A percentile compares a stretch with the other conserved stretches of the same genome.
Conservation (phyloP, 2,888 invertebrate genomes). For the Caenorhabditis sinica region DNA sequence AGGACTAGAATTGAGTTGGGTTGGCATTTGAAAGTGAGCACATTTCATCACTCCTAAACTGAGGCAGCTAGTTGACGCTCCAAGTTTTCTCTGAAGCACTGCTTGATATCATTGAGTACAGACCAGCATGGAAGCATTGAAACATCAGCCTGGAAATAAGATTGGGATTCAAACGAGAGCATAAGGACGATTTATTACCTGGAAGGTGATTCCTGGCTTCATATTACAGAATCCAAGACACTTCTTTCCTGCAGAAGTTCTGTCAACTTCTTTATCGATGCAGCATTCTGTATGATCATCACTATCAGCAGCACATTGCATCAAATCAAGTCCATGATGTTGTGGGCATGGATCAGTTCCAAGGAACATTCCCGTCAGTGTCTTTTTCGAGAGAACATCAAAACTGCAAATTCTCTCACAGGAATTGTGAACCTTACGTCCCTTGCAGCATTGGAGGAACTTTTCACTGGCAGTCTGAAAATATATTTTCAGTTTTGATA, state of each 20-base stretch:
- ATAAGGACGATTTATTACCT: constrained; percentile 71
- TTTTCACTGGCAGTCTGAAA: constrained; percentile 74
- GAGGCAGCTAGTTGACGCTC: constrained; percentile 62
- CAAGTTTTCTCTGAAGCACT: constrained; percentile 79
- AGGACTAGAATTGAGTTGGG: constrained; percentile 54
- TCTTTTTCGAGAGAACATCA: constrained; percentile 80
- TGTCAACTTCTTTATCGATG: constrained; percentile 70
- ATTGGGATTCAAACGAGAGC: too few relatives aligned
- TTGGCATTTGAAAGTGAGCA: constrained; percentile 36
- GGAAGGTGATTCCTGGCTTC: constrained; percentile 81
- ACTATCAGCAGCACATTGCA: constrained; percentile 81
- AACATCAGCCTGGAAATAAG: constrained; percentile 76
- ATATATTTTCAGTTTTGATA: too few relatives aligned
- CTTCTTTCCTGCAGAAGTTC: constrained; percentile 80
- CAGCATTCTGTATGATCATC: constrained; percentile 80
- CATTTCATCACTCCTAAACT: constrained; percentile 12
- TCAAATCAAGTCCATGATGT: constrained; percentile 76
- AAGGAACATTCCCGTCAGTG: constrained; percentile 82
- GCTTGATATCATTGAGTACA: constrained; percentile 80
- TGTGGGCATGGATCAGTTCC: constrained; percentile 83
- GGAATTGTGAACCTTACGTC: constrained; percentile 74
- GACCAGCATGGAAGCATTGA: constrained; percentile 82
- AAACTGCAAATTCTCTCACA: constrained; percentile 82
- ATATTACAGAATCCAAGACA: constrained; percentile 82
- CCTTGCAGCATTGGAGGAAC: constrained; percentile 80